Base-by-base conservation (phyloP, 2,888 invertebrate species). In the Drosophila anceps region DNA sequence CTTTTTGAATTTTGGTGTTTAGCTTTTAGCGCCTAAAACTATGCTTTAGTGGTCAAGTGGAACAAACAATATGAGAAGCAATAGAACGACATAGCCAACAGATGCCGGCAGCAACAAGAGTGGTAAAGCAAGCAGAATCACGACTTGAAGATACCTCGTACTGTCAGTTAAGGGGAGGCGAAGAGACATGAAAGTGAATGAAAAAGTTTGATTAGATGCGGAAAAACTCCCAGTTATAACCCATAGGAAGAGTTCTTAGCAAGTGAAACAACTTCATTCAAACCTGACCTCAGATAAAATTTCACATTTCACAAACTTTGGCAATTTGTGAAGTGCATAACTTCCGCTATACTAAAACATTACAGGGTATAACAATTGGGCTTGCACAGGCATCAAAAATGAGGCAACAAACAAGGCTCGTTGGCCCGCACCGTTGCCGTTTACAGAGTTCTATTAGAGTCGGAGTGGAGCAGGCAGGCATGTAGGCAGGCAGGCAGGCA, bases 21-120 rank as follows among this genome's bases (percentile, higher is more conserved):
- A 88, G 86, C 86, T 88, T 86, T 86, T 86, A 86, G 87, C 86
- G 86, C 86, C 86, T 88, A 87, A 88, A 86, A 86, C 89, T 87
- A 82, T 88, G 87, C 86, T 86, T 84, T 86, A 77, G 89, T 86
- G 86, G 86, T 86, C 88, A 88, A 85, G 88, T 88, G 88, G 84
- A 86, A 88, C 85, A 86, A 88, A 86, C 85, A 80, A 76, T 65
- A 58, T 65, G 69, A 74, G 48, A 37, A 63, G 35, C 50, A 69
- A 64, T 20, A 65, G 39, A 53, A 59, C 53, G 57, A 68, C 68
- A 66, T 46, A 39, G 55, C 60, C 64, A 78, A 67, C 84, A 70
- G 69, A 61, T 67, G 74, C 82, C 54, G 63, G 63, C 31, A 77
- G 71, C 63, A 43, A 55, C 69, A 72, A 55, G 43, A 76, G 29